Base-by-base conservation (phyloP, 64 coral and sea anemone species). In the Orbicella faveolata region DNA sequence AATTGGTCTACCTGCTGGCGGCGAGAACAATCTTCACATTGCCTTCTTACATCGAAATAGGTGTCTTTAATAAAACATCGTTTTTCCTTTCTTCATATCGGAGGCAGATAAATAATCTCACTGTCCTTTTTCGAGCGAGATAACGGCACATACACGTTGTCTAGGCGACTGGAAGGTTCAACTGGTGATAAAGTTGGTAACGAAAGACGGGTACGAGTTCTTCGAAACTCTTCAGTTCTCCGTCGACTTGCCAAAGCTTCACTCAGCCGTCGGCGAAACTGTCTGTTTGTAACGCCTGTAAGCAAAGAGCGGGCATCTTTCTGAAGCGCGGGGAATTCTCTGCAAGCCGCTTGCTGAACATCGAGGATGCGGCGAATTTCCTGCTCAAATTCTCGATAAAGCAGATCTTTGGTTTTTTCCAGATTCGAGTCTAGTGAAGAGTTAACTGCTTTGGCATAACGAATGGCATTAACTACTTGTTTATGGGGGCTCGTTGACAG, bases 281-380 rank as follows among this genome's bases (percentile, higher is more conserved):
- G 86, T 64, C 74, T 93, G 4, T 79, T 74, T 21, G 92, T 93
- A 15, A 52, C 64, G 20, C 64, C 65, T 5, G 64, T 52, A 33
- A 75, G 74, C 16, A 70, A 10, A 4, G 86, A 79, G 14, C 18
- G 52, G 26, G 77, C 64, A 51, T 73, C 72, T 1, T 3, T 3
- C 34, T 87, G 3, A 36, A 73, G n/a, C 16, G 57, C 14, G 0
- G 86, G 77, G 34, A 44, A 63, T 30, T 80, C 76, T 39, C 67
- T 30, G 35, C 9, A 82, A 7, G 85, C 87, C 20, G 55, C 78
- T 87, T 76, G 85, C 36, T 93, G 86, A 10, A 89, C 79, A 19
- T 93, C 92, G 23, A 93, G 20, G 63, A 93, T 89, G 10, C 92
- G 92, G 34, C 78, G 92, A 83, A 93, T 82, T 68, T 93, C 92